Conservation (phyloP, 1,140 invertebrate species). For the Bombus polaris region DNA sequence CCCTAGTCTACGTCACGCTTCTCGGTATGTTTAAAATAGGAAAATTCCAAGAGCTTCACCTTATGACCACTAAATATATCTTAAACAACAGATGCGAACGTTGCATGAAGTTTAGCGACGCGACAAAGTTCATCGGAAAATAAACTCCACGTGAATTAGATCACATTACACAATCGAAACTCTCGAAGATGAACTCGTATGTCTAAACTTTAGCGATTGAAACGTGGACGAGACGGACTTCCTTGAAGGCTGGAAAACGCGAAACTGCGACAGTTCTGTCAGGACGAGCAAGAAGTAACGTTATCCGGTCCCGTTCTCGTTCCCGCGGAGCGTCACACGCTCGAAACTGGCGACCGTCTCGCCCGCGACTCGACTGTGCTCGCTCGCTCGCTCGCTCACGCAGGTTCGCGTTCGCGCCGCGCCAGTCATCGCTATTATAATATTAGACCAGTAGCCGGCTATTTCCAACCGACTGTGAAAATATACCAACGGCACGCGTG, state of each 20-base stretch:
- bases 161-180: neutral
- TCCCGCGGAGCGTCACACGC: slow-evolving; percentile 49
- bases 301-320: slow-evolving; percentile 56
- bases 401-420: slow-evolving; percentile 36
- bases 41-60: neutral
- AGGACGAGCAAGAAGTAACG: slow-evolving; percentile 53
- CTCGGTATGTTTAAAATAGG: no score
- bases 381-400: slow-evolving; percentile 31
- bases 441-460: slow-evolving; percentile 78
- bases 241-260: slow-evolving; percentile 14
- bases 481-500: slow-evolving; percentile 75
- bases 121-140: neutral
- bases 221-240: neutral
- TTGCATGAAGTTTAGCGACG: neutral
- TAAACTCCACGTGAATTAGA: neutral
- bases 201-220: neutral
- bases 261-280: slow-evolving; percentile 52
- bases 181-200: neutral
- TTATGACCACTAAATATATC: neutral
- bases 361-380: slow-evolving; percentile 29
- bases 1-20: no score
- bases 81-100: neutral
- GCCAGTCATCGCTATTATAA: slow-evolving; percentile 79
- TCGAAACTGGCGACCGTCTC: slow-evolving; percentile 43
- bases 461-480: slow-evolving; percentile 81